Conservation (phyloP, 1,140 invertebrate genomes). For the Drosophila lacertosa region DNA sequence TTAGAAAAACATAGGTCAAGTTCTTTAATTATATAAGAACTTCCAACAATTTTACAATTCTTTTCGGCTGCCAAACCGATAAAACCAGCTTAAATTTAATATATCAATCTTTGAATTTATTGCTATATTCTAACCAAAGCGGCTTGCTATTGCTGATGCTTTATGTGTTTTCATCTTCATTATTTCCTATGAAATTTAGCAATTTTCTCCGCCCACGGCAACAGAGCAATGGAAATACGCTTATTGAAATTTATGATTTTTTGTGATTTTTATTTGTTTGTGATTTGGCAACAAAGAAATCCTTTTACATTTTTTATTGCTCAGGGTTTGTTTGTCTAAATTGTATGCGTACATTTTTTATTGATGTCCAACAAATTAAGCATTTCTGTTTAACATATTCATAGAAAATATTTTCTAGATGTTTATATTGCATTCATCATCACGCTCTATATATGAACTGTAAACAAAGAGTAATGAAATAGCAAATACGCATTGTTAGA, state of each 20-base stretch:
- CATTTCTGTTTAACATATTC: not conserved
- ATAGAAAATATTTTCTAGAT: not conserved
- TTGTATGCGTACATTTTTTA: slow-evolving; percentile 23
- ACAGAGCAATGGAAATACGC: slow-evolving; percentile 19
- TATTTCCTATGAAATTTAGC: slow-evolving; percentile 39
- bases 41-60: too few relatives aligned
- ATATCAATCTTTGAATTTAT: too few relatives aligned
- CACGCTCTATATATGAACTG: not conserved
- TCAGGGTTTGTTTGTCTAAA: slow-evolving; percentile 7
- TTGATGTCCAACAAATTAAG: slow-evolving; percentile 13
- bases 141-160: not conserved
- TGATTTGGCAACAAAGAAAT: not conserved
- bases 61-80: too few relatives aligned
- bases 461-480: not conserved
- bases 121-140: too few relatives aligned
- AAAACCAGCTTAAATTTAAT: too few relatives aligned
- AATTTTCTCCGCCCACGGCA: not conserved
- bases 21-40: too few relatives aligned
- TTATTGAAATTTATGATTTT: slow-evolving; percentile 40
- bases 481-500: not conserved
- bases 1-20: too few relatives aligned
- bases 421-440: not conserved
- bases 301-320: slow-evolving; percentile 23
- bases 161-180: slow-evolving; percentile 35
- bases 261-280: slow-evolving; percentile 1